Percentiles rank a stretch among this genome's conserved stretches.
Evolutionary conservation across 2,797 vertebrate species (phyloP).

Genomic region (Clarias pachynema): DNA sequence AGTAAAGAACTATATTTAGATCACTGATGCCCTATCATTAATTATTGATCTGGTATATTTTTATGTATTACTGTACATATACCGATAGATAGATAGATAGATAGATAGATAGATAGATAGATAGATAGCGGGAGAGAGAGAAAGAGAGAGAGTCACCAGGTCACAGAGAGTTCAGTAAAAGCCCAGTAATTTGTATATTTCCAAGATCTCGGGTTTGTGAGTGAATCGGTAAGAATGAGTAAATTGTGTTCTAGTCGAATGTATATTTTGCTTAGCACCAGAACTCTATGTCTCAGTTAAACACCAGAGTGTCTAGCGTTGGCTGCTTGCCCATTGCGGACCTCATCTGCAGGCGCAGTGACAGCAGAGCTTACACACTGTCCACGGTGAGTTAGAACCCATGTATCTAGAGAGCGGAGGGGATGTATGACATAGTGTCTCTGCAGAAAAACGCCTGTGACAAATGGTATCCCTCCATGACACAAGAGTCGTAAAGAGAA

Average conservation of each 20-base stretch:
- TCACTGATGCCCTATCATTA: background rate
- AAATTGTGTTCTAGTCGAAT: background rate
- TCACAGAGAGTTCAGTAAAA: background rate
- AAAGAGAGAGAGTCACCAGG: background rate
- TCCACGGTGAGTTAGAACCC: conserved; percentile 38
- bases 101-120: too few relatives aligned
- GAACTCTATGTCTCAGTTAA: conserved; percentile 28
- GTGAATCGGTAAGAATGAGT: conserved; percentile 19
- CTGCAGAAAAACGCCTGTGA: conserved; percentile 6
- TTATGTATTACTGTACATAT: background rate
- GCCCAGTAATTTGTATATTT: conserved; percentile 22
- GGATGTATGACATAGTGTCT: conserved; percentile 18
- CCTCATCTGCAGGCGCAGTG: conserved; percentile 35
- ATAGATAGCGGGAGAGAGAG: background rate
- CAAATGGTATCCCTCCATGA: conserved; percentile 29
- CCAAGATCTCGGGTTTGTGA: background rate
- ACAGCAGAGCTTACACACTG: conserved; percentile 40
- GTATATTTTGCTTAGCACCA: conserved; percentile 31
- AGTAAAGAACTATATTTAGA: background rate
- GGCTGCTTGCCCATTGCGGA: conserved; percentile 32
- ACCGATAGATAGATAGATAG: background rate
- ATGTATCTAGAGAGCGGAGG: conserved; percentile 22
- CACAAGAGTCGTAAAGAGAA: background rate
- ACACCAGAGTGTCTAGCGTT: conserved; percentile 18
- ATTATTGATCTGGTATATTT: background rate